Percentiles rank a stretch among this genome's conserved stretches.
phyloP scores from a whole-genome alignment of 2,113 vertebrate genomes.

The Mugil cephalus region DNA sequence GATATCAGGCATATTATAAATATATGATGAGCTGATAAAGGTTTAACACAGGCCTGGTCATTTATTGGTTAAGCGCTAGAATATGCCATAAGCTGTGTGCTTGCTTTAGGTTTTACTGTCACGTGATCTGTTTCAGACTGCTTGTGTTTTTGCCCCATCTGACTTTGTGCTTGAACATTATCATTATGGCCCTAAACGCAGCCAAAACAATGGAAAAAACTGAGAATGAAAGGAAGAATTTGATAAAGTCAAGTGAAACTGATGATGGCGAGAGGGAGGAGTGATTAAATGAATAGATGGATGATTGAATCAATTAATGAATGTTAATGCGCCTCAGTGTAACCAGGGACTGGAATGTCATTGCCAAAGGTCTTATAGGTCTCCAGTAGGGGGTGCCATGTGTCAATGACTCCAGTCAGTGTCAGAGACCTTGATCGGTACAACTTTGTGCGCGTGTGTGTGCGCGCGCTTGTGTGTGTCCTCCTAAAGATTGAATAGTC shows the following conservation, averaged over 20 bases:
- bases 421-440: conserved; percentile 68
- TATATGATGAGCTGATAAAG: too few species aligned
- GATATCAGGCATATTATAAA: too few species aligned
- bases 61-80: too few species aligned
- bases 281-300: conserved; percentile 67
- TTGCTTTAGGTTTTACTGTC: neutral
- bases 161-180: neutral
- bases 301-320: conserved; percentile 75
- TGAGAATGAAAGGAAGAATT: conserved; percentile 20
- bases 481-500: conserved; percentile 69
- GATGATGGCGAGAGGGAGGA: conserved; percentile 44
- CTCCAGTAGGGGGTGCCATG: conserved; percentile 77
- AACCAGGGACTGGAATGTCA: conserved; percentile 68
- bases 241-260: conserved; percentile 20
- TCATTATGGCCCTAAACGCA: neutral
- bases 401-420: conserved; percentile 64
- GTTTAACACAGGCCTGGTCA: too few species aligned
- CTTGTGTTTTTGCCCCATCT: neutral
- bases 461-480: conserved; percentile 8
- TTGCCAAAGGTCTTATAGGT: conserved; percentile 78
- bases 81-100: too few species aligned
- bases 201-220: neutral
- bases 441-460: conserved; percentile 22
- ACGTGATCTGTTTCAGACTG: too few species aligned
- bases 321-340: conserved; percentile 69